A percentile compares a stretch with the other conserved stretches of the same genome.
Conservation (phyloP, 2,113 vertebrate genomes). For the Myrmecobius fasciatus region DNA sequence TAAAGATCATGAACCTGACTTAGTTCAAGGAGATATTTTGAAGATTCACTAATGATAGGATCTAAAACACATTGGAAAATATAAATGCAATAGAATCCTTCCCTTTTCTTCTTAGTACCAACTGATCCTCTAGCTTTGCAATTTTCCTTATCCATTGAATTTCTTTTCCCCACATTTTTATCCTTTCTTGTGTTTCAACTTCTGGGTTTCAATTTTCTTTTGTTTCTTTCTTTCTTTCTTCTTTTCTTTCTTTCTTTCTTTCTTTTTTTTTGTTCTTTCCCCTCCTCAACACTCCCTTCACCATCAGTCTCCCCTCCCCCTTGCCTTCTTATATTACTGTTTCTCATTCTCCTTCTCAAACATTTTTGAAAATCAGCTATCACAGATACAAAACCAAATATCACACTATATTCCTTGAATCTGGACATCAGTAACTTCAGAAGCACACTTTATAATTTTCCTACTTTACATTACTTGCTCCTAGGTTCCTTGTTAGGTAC, state of each 20-base stretch:
- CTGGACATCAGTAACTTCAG: constrained; percentile 64
- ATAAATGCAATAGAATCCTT: neutral
- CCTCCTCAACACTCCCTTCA: neutral
- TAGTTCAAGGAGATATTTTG: neutral
- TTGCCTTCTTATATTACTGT: constrained; percentile 61
- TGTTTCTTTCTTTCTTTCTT: neutral
- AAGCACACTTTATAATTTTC: constrained; percentile 60
- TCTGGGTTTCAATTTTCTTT: constrained; percentile 64
- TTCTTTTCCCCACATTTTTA: neutral
- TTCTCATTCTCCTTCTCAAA: constrained; percentile 54
- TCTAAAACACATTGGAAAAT: constrained; percentile 4
- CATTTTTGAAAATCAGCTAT: constrained; percentile 73
- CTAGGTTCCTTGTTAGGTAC: constrained; percentile 44
- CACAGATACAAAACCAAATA: neutral
- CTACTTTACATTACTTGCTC: constrained; percentile 59
- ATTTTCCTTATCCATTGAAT: constrained; percentile 31
- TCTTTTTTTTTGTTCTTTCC: neutral
- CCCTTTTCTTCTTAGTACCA: neutral
- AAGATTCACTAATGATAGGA: neutral
- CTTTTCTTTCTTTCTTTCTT: neutral
- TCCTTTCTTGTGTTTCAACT: constrained; percentile 45
- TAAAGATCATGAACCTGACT: neutral
- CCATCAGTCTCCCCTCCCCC: constrained; percentile 52
- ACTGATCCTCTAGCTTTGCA: constrained; percentile 18
- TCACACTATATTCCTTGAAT: constrained; percentile 67